A percentile compares a stretch with the other conserved stretches of the same genome.
phyloP scores from a whole-genome alignment of 2,797 vertebrate species.

The Leptoclinus maculatus region DNA sequence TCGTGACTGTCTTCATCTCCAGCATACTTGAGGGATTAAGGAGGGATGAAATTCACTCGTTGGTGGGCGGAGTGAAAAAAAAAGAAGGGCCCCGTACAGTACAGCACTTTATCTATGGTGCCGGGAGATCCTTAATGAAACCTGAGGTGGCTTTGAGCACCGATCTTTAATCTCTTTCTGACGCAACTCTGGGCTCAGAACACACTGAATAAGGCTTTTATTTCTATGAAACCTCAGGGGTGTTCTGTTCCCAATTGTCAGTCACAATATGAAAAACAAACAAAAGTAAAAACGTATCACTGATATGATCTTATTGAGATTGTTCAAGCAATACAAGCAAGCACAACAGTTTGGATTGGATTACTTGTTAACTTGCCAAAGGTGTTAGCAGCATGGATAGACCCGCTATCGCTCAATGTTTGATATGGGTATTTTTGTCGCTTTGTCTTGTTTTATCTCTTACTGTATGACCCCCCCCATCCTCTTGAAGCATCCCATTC shows the following conservation, averaged over 20 bases:
- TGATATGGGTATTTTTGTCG: constrained; percentile 54
- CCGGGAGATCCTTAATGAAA: constrained; percentile 76
- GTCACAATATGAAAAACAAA: not conserved
- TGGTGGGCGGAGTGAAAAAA: constrained; percentile 66
- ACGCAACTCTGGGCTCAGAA: constrained; percentile 25
- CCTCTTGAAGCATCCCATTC: not conserved
- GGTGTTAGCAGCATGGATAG: not conserved
- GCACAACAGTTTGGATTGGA: constrained; percentile 1
- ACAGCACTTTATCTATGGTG: constrained; percentile 72
- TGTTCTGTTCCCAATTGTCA: not conserved
- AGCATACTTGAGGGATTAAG: constrained; percentile 87
- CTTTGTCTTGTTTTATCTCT: constrained; percentile 56
- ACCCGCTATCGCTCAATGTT: constrained; percentile 20
- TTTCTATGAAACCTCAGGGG: not conserved
- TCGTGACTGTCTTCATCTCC: constrained; percentile 83
- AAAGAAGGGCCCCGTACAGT: constrained; percentile 60
- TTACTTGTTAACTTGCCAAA: constrained; percentile 5
- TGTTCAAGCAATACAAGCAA: not conserved
- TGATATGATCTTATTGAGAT: not conserved
- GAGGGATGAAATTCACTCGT: constrained; percentile 83
- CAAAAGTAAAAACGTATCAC: not conserved
- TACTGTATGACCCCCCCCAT: constrained; percentile 15
- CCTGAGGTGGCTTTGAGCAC: constrained; percentile 61
- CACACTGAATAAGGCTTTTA: constrained; percentile 26
- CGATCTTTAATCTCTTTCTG: constrained; percentile 54